Base-by-base conservation (phyloP, 35 echinoderm and acorn worm genomes). In the Acanthaster planci region DNA sequence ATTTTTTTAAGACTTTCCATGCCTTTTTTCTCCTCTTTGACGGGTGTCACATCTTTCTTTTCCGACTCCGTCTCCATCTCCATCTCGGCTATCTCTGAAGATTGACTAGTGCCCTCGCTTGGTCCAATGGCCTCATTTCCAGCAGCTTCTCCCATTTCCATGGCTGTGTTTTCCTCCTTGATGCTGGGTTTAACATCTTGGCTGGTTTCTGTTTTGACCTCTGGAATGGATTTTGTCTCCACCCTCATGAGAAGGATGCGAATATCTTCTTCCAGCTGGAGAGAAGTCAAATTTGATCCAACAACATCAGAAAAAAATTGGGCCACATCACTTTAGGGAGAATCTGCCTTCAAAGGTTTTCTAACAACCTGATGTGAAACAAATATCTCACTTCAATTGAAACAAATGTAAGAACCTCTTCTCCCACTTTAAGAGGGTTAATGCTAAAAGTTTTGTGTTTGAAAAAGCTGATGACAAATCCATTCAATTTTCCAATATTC, bases 231-330 rank as follows among this genome's bases (percentile, higher is more conserved):
- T 39, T 84, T 76, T 23, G 58, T 60, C 32, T 92, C 85, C 53
- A 94, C 90, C 37, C 92, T 79, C 86, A 82, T 85, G 27, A 90
- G 77, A 14, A 99, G 56, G 23, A 99, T 84, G 78, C 83, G 86
- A 10, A 99, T 52, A 42, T 99, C 96, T 44, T 94, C 96, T 72
- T 99, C 96, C 31, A 99, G 89, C 89, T 94, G 34, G 39, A 38
- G 7, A 79, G 21, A 79, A 12, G 39, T 39, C 17, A 26, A 7
- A 26, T 8, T 79, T 51, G 16, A 79, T 27, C 8, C 18, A 68
- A 4, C 60, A 68, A 7, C 17, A 68, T 17, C 32, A 68, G 5
- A 68, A 27, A 36, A 29, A 15, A 15, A 15, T 76, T 76, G n/a
- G n/a, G n/a, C n/a, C n/a, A n/a, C n/a, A n/a, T n/a, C n/a, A n/a